Conservation (phyloP, 1,140 invertebrate genomes). For the Marisa cornuarietis region DNA sequence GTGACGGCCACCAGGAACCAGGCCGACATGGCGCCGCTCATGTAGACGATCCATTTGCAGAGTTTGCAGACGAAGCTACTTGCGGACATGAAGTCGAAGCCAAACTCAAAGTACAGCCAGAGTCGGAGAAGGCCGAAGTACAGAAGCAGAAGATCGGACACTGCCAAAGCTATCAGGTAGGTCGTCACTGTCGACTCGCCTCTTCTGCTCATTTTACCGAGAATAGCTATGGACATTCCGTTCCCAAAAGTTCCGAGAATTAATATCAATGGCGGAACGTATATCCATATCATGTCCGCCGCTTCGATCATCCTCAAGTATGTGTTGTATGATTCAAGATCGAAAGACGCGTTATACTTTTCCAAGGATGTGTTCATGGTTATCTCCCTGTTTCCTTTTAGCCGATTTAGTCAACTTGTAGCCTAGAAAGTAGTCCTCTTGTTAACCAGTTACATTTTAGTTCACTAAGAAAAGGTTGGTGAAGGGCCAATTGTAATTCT, state of each 20-base stretch:
- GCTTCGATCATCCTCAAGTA: no score
- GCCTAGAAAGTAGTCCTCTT: no score
- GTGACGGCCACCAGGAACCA: slow-evolving; percentile 18
- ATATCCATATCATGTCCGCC: not conserved
- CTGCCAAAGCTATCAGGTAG: slow-evolving; percentile 3
- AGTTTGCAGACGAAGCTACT: not conserved
- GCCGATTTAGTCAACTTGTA: no score
- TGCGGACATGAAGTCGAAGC: not conserved
- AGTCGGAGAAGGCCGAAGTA: not conserved
- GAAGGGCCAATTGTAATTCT: no score
- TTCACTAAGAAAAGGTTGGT: no score
- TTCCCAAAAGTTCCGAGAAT: slow-evolving; percentile 7
- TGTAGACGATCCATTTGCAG: not conserved
- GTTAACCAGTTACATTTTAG: no score
- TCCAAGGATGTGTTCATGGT: no score
- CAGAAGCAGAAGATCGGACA: slow-evolving; percentile 2
- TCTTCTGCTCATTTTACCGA: not conserved
- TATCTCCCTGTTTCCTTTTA: no score
- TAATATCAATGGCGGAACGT: not conserved
- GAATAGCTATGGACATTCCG: slow-evolving; percentile 1
- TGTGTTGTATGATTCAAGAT: no score
- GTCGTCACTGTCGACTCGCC: not conserved
- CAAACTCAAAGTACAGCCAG: not conserved
- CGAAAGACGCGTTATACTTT: no score
- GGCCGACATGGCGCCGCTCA: not conserved